Percentiles rank a stretch among this genome's conserved stretches.
Conservation (phyloP, 2,888 invertebrate genomes). For the Agrochola lota region DNA sequence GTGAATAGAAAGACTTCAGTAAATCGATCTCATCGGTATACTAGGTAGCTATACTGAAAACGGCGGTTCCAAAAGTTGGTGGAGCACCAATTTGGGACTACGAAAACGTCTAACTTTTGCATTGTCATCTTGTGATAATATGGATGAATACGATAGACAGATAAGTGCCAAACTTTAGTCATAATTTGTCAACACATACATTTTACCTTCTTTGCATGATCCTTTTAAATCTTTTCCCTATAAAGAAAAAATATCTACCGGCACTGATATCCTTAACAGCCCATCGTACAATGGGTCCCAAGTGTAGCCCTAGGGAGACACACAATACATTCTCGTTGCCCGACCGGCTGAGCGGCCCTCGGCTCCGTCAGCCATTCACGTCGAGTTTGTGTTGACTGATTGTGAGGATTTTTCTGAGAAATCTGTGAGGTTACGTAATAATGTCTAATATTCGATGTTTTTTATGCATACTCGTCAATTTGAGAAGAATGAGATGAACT, state of each 20-base stretch:
- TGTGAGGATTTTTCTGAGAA: slow-evolving; percentile 48
- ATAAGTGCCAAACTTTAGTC: slow-evolving; percentile 30
- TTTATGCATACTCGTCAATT: slow-evolving; percentile 22
- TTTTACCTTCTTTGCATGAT: slow-evolving; percentile 45
- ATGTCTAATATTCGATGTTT: slow-evolving; percentile 31
- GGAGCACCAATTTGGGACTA: neutral
- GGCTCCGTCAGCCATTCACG: slow-evolving; percentile 43
- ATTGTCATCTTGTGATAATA: neutral
- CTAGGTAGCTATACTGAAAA: neutral
- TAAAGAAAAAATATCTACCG: slow-evolving; percentile 35
- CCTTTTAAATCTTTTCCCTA: slow-evolving; percentile 26
- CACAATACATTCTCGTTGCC: slow-evolving; percentile 60
- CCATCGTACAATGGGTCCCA: slow-evolving; percentile 52
- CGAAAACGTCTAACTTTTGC: neutral
- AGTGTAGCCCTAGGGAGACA: slow-evolving; percentile 58
- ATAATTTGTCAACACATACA: slow-evolving; percentile 38
- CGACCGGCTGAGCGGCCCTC: slow-evolving; percentile 31
- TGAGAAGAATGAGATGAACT: neutral
- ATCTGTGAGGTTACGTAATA: slow-evolving; percentile 33
- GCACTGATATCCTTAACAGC: slow-evolving; percentile 50
- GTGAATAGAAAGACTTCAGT: neutral
- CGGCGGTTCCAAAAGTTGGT: neutral
- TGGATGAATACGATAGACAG: neutral
- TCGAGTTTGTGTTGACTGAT: slow-evolving; percentile 61
- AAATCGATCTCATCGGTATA: neutral